Base-by-base conservation (phyloP, 92 coral and sea anemone species). In the Hydrozoanthus gracilis region DNA sequence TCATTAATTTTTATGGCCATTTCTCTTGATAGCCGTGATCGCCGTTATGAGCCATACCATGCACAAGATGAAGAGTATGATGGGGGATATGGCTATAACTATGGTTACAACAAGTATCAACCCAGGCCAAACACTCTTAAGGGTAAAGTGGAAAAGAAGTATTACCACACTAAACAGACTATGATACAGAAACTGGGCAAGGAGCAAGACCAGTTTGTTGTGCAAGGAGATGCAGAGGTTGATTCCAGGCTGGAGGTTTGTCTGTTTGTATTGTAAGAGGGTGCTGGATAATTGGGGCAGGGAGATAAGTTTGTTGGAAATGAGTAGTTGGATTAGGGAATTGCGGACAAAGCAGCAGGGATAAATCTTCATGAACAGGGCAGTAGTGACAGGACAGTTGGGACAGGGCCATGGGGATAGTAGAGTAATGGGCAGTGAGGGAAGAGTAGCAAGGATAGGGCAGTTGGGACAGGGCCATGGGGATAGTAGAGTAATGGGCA, bases 211-310 rank as follows among this genome's bases (percentile, higher is more conserved):
- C 88, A 71, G 47, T 93, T 79, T 91, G 99, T 96, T 6, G 98
- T 96, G 3, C 98, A 98, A 44, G 99, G 99, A 71, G 99, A 96
- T 86, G 95, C 98, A 17, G 99, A 96, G 77, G 99, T 96, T 47
- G 99, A 96, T 87, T 98, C 99, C 51, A 91, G 99, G 13, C 95
- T 96, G 44, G 95, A 93, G 94, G 98, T 92, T 86, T 47, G 79
- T 44, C n/a, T 55, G 5, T 14, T 11, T 58, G 15, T 11, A 11
- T 14, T 7, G 15, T 58, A 58, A 4, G 12, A 11, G 12, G 5
- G 12, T 58, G 4, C 62, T n/a, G 3, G 15, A 58, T 4, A 58
- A 11, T 3, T 14, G 15, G 64, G 64, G 64, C 64, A 58, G 13
- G 64, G 15, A 9, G 64, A 11, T 58, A 8, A 11, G 62, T 20